Base-by-base conservation (phyloP, 2,888 invertebrate species). In the Branchellion lobata region DNA sequence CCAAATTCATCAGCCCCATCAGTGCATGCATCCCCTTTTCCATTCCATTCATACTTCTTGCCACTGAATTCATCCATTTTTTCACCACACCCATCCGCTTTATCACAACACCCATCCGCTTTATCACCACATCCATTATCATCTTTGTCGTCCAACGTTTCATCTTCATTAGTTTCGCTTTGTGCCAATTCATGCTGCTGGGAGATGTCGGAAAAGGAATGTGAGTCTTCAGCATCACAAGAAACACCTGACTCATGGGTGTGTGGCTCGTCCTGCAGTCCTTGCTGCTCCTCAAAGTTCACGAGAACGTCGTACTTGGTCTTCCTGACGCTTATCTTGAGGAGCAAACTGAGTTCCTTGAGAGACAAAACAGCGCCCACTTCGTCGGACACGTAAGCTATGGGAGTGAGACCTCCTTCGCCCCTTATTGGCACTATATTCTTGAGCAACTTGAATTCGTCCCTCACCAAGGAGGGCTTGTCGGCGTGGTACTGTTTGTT, bases 381-480 rank as follows among this genome's bases (percentile, higher is more conserved):
- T 29, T 81, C 69, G 1, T 81, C 74, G n/a, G 51, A 69, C 1
- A 81, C 53, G 24, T 40, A 79, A 0, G 78, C 80, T 29, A 79
- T 75, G 1, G 80, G 47, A 8, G 72, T 34, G 0, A 80, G 29
- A 24, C 72, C 74, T 33, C 57, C 73, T 2, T 51, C 36, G 34
- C 69, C 65, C 36, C 33, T 65, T 2, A 81, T 18, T 31, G 81
- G 81, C 21, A 79, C 79, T 18, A 81, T 78, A n/a, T 74, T 71
- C 36, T 81, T 81, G 65, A 81, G 78, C 24, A 78, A 33, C 11
- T 68, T 47, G 24, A 81, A 51, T 24, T 81, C 81, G 36, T 81
- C 75, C 2, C 61, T 71, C 18, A 79, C 77, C 24, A 47, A 29
- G 24, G 79, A 24, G 24, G 61, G 69, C 51, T 77, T 68, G 34